Percentiles rank a stretch among this genome's conserved stretches.
Evolutionary conservation across 2,888 invertebrate species (phyloP).

Genomic region (Polia nebulosa): DNA sequence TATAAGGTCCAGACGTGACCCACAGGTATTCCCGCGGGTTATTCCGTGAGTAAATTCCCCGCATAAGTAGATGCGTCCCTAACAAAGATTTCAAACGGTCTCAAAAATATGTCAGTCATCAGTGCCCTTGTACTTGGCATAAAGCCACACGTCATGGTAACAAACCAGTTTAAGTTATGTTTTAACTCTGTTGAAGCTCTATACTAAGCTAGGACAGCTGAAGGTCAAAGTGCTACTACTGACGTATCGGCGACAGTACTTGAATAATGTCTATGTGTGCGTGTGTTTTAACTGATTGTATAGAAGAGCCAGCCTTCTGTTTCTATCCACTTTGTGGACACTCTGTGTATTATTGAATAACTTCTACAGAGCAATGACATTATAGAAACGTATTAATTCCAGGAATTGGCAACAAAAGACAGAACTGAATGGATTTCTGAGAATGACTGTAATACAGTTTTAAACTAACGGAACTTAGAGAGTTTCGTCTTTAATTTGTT

Average conservation of each 20-base stretch:
- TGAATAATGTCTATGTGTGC: not conserved
- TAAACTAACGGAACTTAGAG: slow-evolving; percentile 10
- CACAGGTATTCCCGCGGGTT: too few relatives aligned
- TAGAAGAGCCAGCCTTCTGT: slow-evolving; percentile 12
- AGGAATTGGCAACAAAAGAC: slow-evolving; percentile 48
- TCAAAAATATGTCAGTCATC: too few relatives aligned
- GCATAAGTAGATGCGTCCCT: too few relatives aligned
- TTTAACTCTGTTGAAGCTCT: too few relatives aligned
- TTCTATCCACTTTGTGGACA: slow-evolving; percentile 6
- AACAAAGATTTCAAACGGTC: too few relatives aligned
- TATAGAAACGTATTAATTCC: slow-evolving; percentile 50
- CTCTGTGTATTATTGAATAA: slow-evolving; percentile 62
- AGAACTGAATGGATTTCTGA: slow-evolving; percentile 27
- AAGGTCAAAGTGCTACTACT: too few relatives aligned
- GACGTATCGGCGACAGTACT: too few relatives aligned
- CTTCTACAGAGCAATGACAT: slow-evolving; percentile 51
- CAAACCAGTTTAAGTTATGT: too few relatives aligned
- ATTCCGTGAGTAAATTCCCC: too few relatives aligned
- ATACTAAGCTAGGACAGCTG: not conserved
- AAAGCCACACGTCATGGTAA: too few relatives aligned
- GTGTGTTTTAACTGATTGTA: not conserved
- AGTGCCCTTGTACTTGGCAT: too few relatives aligned
- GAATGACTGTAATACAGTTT: slow-evolving; percentile 23
- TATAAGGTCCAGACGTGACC: too few relatives aligned
- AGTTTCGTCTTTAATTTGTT: slow-evolving; percentile 2